Evolutionary conservation across 2,888 invertebrate genomes (phyloP), one percentile per base, ranked within the genome.

Genomic region (Coremacera marginata): DNA sequence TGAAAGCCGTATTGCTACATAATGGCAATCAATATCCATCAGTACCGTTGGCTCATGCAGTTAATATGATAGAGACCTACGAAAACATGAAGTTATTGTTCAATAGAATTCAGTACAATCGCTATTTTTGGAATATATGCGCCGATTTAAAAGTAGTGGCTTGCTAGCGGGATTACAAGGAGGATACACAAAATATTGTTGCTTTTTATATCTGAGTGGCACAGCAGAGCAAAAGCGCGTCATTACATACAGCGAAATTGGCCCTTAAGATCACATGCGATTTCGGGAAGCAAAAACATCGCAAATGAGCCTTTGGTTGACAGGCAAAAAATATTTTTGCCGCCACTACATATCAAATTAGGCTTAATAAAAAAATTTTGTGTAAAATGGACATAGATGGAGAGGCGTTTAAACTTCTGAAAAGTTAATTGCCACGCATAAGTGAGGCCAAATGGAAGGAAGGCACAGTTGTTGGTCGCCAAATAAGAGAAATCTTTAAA

Each of bases 161-260:
- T 52, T 70, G 25, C 31, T 70, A n/a, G n/a, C 22, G 16, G 52
- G 31, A n/a, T 11, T 25, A 52, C 52, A 70, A 51, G 52, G 70
- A 19, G 70, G 55, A 25, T 70, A 70, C 25, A 70, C 70, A 16
- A 70, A 70, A 70, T 31, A 70, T 19, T 25, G 51, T 25, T 70
- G 70, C n/a, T 70, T 51, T 52, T 14, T 52, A 16, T 70, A 52
- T n/a, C n/a, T 52, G n/a, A 51, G 22, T 70, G 52, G 52, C 34
- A 52, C 52, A 70, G 70, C n/a, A 51, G 70, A 51, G 52, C 25
- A 19, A n/a, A 52, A 27, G 70, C 22, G 22, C 5, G 22, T 22
- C 51, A 70, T 51, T 55, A 31, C 34, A 27, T 19, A 7, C 65
- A 37, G 5, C 65, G 19, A 16, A 19, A 27, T n/a, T 65, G 65